Evolutionary conservation across 2,113 vertebrate genomes (phyloP).

Genomic region (Balaenoptera acutorostrata): DNA sequence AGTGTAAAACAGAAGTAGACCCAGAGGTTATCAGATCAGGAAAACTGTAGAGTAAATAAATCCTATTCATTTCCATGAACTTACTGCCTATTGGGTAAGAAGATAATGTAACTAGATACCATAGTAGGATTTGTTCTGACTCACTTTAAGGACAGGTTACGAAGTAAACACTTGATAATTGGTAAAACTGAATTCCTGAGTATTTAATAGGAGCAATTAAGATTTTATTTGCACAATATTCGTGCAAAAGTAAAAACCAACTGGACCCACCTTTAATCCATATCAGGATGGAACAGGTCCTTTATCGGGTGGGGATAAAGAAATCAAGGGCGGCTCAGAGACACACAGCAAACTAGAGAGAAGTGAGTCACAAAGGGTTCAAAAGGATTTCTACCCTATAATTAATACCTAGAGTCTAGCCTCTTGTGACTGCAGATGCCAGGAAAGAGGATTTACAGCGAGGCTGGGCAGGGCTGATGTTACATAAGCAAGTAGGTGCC

Average conservation of each 20-base stretch:
- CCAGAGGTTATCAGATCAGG: background rate
- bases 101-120: background rate
- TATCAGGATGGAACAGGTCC: background rate
- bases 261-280: background rate
- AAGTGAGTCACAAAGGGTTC: background rate
- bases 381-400: background rate
- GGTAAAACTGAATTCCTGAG: slow-evolving; percentile 24
- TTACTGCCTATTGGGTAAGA: background rate
- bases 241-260: background rate
- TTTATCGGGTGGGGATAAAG: background rate
- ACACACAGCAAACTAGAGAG: background rate
- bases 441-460: background rate
- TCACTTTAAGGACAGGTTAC: background rate
- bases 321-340: background rate
- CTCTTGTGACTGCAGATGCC: background rate
- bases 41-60: background rate
- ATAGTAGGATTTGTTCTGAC: background rate
- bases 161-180: background rate
- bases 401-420: background rate
- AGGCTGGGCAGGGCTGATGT: background rate
- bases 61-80: background rate
- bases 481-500: background rate
- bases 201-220: background rate
- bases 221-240: slow-evolving; percentile 15
- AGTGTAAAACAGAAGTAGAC: background rate